Evolutionary conservation across 2,888 invertebrate species (phyloP), one percentile per base, ranked within the genome.

Genomic region (Drosophila sordidula): DNA sequence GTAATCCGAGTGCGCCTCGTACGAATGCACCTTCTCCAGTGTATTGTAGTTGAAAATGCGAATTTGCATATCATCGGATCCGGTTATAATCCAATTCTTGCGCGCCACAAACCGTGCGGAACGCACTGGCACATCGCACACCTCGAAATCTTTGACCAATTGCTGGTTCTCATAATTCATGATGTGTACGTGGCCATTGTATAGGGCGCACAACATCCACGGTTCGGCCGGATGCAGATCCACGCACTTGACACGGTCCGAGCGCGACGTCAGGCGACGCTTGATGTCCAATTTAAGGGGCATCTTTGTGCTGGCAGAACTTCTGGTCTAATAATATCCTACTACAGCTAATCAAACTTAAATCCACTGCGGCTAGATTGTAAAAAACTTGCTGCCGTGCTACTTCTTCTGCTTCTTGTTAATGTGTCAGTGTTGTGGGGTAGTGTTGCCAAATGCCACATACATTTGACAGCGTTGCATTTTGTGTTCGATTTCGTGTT

Each of bases 1-100:
- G 92, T 99, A 99, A 93, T 99, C 99, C 1, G 99, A 98, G 92
- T 99, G 99, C 0, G 99, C 99, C 92, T 99, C 99, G 92, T 97
- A 99, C 4, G 97, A 95, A 90, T 99, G 98, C 4, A 98, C 96
- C 80, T 98, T 94, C 91, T 99, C 99, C 79, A 99, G 92, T 0
- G 99, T 99, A 92, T 99, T 99, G 93, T 99, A 99, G 93, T 99
- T 99, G 93, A 98, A 99, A 32, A 99, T 96, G 70, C 99, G 94
- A 26, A 99, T 96, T 91, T 97, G 96, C 96, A 97, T 97, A 91
- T 97, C 97, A 93, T 98, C 98, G 0, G 99, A 99, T 16, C 99
- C 99, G 2, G 98, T 98, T 50, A 99, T 95, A 50, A 99, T 96
- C 99, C 99, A 99, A 93, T 99, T 99, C 92, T 99, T 99, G 38